Evolutionary conservation across 2,113 vertebrate species (phyloP), one percentile per base, ranked within the genome.

Genomic region (Scomber scombrus): DNA sequence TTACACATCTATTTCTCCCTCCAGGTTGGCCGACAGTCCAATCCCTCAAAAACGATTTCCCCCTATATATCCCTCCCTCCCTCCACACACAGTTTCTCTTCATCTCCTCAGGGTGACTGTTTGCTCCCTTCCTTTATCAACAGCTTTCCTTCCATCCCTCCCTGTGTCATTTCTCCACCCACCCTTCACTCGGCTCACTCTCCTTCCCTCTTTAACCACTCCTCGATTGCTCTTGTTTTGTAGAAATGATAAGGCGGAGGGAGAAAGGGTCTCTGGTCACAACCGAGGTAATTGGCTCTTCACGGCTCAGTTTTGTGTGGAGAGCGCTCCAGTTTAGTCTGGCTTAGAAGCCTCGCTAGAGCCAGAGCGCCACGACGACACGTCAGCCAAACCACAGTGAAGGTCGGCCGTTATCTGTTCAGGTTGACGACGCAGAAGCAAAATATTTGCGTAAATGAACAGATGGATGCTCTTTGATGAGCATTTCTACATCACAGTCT

Each of bases 1-100:
- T 93, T 90, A 89, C 88, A 91, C 90, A 71, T 92, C 89, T 87
- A 85, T 88, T 86, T 88, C 78, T 87, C 81, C 87, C 88, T 85
- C 75, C 43, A 56, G 86, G 65, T 84, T 51, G 76, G 71, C 81
- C 79, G 21, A 85, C 82, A 84, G 86, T 90, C 75, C 73, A 56
- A 85, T 89, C 87, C 86, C 90, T 89, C 75, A 84, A 81, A 85
- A 90, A 82, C 51, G n/a, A 86, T 91, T 91, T 40, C 89, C 86
- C 75, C 81, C 82, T 76, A 71, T 90, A 81, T 51, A 70, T 73
- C 73, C 72, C 60, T 60, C 75, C 75, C 78, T 40, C 67, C 21
- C 75, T 31, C 64, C 80, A 55, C 55, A 47, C 31, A 14, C 80
- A n/a, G 18, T 55, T 64, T 82, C 60, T 69, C 81, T 67, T 84